Base-by-base conservation (phyloP, 92 coral and sea anemone species). In the Siderastrea siderea region DNA sequence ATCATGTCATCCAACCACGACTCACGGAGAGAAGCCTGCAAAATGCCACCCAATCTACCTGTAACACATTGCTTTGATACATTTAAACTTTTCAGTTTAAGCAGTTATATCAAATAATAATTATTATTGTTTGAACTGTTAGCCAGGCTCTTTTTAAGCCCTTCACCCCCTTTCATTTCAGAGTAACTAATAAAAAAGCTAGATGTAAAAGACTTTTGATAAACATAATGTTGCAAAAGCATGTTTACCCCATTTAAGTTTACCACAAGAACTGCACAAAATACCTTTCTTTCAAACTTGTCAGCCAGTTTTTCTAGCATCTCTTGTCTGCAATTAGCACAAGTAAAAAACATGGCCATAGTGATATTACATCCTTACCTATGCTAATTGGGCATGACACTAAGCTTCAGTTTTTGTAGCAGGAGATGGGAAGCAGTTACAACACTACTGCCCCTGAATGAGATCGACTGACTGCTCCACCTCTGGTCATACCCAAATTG, bases 1-100 rank as follows among this genome's bases (percentile, higher is more conserved):
- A 94, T 95, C 96, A 97, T 97, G 82, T 97, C 99, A 83, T 97
- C 98, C 84, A 95, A 84, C 99, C 99, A 97, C 4, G 99, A 97
- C 77, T 97, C 99, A 45, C 99, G 95, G 17, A 97, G 85, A 46
- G 93, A 84, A 45, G 99, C 99, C 99, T 96, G 88, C 48, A 47
- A 46, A 87, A 57, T 43, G 43, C 43, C 10, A 17, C 50, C 38
- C 57, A 5, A 26, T 10, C 10, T 5, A 7, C 7, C 12, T 44
- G 16, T 59, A 7, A 59, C 15, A 0, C 5, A 15, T 59, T 59
- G 64, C 11, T 13, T 59, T 10, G 64, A 2, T 14, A 9, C 16
- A 59, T 14, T 1, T 53, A 53, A 53, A 53, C 10, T 5, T 53
- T 53, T 53, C 57, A 53, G 57, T 26, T 26, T 26, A 26, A 26